These are phyloP conservation scores for Sebastes schlegelii DNA, from an alignment of 2,113 vertebrate genomes.

Conservation along the genomic window DNA sequence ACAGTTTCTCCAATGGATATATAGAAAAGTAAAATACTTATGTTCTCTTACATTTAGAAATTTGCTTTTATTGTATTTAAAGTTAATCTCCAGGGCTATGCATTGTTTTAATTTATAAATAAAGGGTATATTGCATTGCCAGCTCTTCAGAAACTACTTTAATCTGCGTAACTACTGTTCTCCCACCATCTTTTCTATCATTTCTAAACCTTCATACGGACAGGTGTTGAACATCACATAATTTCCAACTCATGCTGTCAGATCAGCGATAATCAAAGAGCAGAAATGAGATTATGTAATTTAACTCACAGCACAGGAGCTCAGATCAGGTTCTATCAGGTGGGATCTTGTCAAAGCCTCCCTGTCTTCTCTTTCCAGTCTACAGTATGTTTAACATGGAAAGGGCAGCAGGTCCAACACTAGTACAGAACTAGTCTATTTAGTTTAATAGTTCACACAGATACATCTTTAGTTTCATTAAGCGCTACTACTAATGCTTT, in stretches of 20 bases:
- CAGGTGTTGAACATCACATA: background rate
- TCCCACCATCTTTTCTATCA: background rate
- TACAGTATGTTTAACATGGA: constrained; percentile 33
- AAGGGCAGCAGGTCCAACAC: constrained; percentile 10
- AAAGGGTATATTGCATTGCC: background rate
- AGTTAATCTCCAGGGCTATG: background rate
- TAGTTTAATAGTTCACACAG: background rate
- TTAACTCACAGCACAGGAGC: constrained; percentile 22
- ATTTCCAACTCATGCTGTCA: constrained; percentile 25
- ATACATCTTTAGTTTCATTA: constrained; percentile 1
- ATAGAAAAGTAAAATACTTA: background rate
- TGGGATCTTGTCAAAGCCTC: constrained; percentile 33
- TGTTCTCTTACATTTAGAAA: background rate
- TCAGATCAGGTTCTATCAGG: constrained; percentile 19
- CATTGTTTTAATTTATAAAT: background rate
- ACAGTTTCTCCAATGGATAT: background rate
- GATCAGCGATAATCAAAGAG: constrained; percentile 32
- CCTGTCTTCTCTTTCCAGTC: constrained; percentile 1
- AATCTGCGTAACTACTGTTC: background rate
- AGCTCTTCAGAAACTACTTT: background rate
- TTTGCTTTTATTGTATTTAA: background rate
- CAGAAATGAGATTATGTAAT: constrained; percentile 22
- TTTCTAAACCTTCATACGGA: background rate
- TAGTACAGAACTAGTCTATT: background rate
- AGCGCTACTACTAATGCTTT: background rate